Percentiles rank a stretch among this genome's conserved stretches.
Conservation (phyloP, 2,888 invertebrate genomes). For the Melolontha melolontha region DNA sequence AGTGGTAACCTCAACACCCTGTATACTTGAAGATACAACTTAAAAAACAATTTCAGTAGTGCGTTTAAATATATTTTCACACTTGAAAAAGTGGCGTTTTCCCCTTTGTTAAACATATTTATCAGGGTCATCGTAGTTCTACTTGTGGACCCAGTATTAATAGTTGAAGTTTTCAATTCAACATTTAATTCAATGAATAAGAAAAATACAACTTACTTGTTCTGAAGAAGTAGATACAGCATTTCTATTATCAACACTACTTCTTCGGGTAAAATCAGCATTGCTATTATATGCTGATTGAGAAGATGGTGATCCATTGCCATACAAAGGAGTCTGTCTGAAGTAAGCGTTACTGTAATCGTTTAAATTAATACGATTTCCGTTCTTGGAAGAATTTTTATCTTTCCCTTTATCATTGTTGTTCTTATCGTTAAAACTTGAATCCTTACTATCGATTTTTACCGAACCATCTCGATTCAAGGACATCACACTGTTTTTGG, state of each 20-base stretch:
- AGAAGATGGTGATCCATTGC: slow-evolving; percentile 51
- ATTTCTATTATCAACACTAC: slow-evolving; percentile 23
- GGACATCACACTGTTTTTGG: slow-evolving; percentile 71
- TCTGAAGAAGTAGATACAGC: slow-evolving; percentile 38
- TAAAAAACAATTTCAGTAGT: no score
- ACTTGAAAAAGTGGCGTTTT: no score
- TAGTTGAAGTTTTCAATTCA: no score
- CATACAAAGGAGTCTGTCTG: slow-evolving; percentile 49
- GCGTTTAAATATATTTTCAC: no score
- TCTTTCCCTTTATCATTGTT: slow-evolving; percentile 19
- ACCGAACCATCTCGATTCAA: slow-evolving; percentile 74
- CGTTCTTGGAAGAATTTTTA: neutral
- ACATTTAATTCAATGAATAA: no score
- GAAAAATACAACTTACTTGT: slow-evolving; percentile 12
- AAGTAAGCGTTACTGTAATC: slow-evolving; percentile 33
- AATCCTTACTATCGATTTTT: slow-evolving; percentile 63
- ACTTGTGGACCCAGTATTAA: no score
- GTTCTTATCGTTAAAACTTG: slow-evolving; percentile 38
- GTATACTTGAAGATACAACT: no score
- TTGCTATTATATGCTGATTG: slow-evolving; percentile 22
- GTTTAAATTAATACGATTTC: slow-evolving; percentile 46
- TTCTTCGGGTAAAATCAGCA: slow-evolving; percentile 19
- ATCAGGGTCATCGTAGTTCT: no score
- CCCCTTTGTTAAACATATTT: no score
- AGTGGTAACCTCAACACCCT: no score